Conservation (phyloP, 2,113 vertebrate species). For the Tauraco erythrolophus region DNA sequence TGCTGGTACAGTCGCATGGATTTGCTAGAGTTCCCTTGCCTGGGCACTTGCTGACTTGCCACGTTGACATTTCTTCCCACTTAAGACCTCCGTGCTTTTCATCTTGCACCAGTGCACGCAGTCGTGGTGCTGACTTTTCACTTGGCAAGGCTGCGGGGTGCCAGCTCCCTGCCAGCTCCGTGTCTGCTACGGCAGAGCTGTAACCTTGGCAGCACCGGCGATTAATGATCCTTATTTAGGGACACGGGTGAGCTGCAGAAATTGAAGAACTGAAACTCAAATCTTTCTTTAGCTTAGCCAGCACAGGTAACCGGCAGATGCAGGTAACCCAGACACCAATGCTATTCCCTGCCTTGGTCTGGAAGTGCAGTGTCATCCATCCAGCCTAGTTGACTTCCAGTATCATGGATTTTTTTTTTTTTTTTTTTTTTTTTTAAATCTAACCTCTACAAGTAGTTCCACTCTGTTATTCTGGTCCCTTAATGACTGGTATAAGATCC, state of each 20-base stretch:
- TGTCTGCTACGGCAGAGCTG: background rate
- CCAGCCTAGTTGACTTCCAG: background rate
- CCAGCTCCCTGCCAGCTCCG: background rate
- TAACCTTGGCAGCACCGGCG: background rate
- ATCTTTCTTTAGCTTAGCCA: background rate
- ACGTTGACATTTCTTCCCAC: background rate
- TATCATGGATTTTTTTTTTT: background rate
- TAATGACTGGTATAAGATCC: background rate
- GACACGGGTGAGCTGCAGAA: background rate
- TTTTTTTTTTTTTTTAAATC: background rate
- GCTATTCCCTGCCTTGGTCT: background rate
- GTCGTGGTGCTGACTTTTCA: rapidly evolving
- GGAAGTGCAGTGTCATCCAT: background rate
- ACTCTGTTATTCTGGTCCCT: background rate
- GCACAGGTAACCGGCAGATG: background rate
- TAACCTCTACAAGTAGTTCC: background rate
- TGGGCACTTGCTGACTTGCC: background rate
- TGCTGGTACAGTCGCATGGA: background rate
- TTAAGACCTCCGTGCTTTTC: background rate
- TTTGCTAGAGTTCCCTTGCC: background rate
- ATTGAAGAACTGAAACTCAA: background rate
- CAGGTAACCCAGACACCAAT: background rate
- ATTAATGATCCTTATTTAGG: background rate
- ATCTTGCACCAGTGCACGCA: rapidly evolving
- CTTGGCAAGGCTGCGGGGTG: background rate